Conservation (phyloP, 1,140 invertebrate species). For the Penaeus chinensis region DNA sequence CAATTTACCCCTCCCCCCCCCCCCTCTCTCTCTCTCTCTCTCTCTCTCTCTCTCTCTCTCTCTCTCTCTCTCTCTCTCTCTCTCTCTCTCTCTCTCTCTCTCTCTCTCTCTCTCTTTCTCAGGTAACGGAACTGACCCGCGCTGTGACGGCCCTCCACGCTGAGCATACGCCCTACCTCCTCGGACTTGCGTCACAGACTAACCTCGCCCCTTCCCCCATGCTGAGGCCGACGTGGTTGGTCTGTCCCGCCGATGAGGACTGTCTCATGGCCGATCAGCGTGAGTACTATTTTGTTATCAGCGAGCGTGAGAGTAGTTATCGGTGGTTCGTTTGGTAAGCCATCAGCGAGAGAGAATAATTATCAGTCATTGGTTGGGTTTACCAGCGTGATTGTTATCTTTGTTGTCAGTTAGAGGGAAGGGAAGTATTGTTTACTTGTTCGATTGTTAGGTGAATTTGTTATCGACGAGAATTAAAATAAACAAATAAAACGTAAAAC, state of each 20-base stretch:
- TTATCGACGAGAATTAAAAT: too few relatives aligned
- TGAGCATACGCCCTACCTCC: conserved; percentile 70
- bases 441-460: too few relatives aligned
- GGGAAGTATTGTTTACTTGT: not conserved
- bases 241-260: conserved; percentile 77
- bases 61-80: too few relatives aligned
- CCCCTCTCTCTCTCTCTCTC: too few relatives aligned
- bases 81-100: not conserved
- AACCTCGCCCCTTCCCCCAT: conserved; percentile 78
- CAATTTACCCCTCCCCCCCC: too few relatives aligned
- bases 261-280: conserved; percentile 78
- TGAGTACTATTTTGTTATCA: conserved; percentile 66
- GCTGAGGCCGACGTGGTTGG: conserved; percentile 93
- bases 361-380: conserved; percentile 12
- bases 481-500: too few relatives aligned
- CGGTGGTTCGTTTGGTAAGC: too few relatives aligned
- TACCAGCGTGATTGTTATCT: not conserved
- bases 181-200: conserved; percentile 73
- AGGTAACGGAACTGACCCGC: conserved; percentile 75
- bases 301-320: not conserved
- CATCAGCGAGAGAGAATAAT: too few relatives aligned
- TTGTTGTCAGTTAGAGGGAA: not conserved
- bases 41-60: too few relatives aligned
- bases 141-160: conserved; percentile 78
- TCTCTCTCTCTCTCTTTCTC: conserved; percentile 66